Evolutionary conservation across 2,113 vertebrate species (phyloP), one percentile per base, ranked within the genome.

Genomic region (Menura novaehollandiae): DNA sequence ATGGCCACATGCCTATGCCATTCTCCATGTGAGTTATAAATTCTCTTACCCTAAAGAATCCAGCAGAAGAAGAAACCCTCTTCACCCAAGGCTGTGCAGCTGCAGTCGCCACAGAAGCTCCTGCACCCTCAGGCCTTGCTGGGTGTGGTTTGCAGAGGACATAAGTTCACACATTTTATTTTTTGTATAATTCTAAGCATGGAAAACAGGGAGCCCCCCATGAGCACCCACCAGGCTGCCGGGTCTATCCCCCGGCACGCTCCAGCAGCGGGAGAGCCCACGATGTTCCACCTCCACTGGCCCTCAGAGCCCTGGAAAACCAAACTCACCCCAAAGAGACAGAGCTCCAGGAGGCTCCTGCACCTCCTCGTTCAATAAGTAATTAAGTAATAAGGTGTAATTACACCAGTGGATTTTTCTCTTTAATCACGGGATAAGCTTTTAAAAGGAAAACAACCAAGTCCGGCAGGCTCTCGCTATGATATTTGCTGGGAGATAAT

Each of bases 401-500:
- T 64, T 71, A 91, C 64, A 88, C 30, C 43, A 8, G 43, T 6
- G 43, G 11, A 1, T 68, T 84, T 71, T 66, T 95, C 98, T 98
- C 97, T 97, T 96, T 98, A 97, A 93, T 96, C 95, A 93, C 37
- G 64, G 94, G 81, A 81, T 93, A 97, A 90, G 97, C 94, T 91
- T 83, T 71, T 23, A 32, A 81, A 86, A 97, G 79, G 80, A 46
- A 58, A 93, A 63, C 85, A 88, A 93, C 80, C 51, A 37, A 89
- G 96, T 96, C 93, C 97, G 52, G 91, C 97, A 32, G 94, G 95
- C 89, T 93, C 96, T 95, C 41, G 43, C 64, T 53, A 41, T 92
- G 98, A 97, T 98, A 97, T 98, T 98, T 97, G 95, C 94, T 95
- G 96, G 95, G 97, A 97, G 98, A 98, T 99, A 99, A 99, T 98